Evolutionary conservation across 2,888 invertebrate genomes (phyloP).

Genomic region (Platycheirus rosarum): DNA sequence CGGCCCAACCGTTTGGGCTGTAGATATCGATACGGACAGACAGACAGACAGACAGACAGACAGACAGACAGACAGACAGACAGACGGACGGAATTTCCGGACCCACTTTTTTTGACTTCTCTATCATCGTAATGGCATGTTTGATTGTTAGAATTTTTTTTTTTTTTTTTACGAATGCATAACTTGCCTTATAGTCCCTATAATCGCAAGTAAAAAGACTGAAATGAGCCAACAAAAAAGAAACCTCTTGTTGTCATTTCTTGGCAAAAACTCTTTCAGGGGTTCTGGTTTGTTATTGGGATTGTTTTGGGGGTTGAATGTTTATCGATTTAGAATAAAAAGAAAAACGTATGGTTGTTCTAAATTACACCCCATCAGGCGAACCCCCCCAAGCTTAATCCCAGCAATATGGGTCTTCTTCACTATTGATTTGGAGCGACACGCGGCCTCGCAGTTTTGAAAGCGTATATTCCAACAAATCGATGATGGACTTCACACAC

Average conservation of each 20-base stretch:
- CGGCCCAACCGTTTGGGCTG: too few species aligned
- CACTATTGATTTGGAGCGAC: constrained; percentile 33
- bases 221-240: constrained; percentile 29
- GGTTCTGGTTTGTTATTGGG: constrained; percentile 4
- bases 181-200: too few species aligned
- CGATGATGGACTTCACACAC: constrained; percentile 70
- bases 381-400: not conserved
- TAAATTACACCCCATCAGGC: constrained; percentile 24
- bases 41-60: too few species aligned
- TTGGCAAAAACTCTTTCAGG: constrained; percentile 27
- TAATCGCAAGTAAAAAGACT: too few species aligned
- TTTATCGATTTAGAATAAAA: constrained; percentile 60
- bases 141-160: too few species aligned
- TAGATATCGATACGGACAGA: too few species aligned
- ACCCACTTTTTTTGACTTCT: too few species aligned
- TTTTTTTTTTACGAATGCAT: too few species aligned
- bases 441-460: constrained; percentile 13
- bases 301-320: constrained; percentile 13
- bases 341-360: constrained; percentile 26
- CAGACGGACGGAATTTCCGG: too few species aligned
- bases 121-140: too few species aligned
- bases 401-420: constrained; percentile 47
- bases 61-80: too few species aligned
- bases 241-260: constrained; percentile 8
- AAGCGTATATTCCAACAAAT: constrained; percentile 35